Evolutionary conservation across 2,113 vertebrate genomes (phyloP), one percentile per base, ranked within the genome.

Genomic region (Lepisosteus osseus): DNA sequence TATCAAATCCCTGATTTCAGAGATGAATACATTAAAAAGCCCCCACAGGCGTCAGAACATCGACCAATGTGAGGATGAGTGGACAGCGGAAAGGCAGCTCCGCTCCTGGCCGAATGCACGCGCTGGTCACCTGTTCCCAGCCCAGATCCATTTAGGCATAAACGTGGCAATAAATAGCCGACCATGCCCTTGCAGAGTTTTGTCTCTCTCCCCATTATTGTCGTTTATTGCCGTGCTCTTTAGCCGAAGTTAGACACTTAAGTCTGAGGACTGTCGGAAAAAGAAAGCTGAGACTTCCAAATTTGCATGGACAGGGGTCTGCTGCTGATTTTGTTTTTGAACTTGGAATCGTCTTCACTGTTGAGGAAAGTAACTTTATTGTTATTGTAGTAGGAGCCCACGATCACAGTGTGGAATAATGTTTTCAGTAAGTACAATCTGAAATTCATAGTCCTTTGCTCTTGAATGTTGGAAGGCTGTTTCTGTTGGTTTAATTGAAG

Each of bases 161-260:
- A 95, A 95, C 89, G 88, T 94, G 92, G 92, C 91, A 92, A 96
- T 95, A 97, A 96, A 97, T 96, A 96, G 92, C 90, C 88, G 90
- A 79, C 76, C 81, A 80, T 85, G 79, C 85, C 84, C 59, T 59
- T 85, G 78, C 83, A 76, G 87, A 79, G 83, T 80, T 85, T 75
- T 65, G 42, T 68, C 67, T 78, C 85, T 87, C 84, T 85, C 81
- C 77, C 77, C 78, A 78, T 83, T 82, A 84, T 78, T 87, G 77
- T 79, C 79, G 84, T 83, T 78, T 85, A 77, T 7, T 69, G 83
- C 57, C 70, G 79, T 74, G 59, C 70, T 72, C 73, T 56, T 12
- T 75, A 87, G 85, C 86, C 80, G 74, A 43, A 65, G 66, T 17
- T 47, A 70, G 62, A 13, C 5, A 1, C 42, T 13, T 59, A 11